Percentiles rank a stretch among this genome's conserved stretches.
Evolutionary conservation across 1,140 invertebrate species (phyloP).

Genomic region (Drosophila kikkawai): DNA sequence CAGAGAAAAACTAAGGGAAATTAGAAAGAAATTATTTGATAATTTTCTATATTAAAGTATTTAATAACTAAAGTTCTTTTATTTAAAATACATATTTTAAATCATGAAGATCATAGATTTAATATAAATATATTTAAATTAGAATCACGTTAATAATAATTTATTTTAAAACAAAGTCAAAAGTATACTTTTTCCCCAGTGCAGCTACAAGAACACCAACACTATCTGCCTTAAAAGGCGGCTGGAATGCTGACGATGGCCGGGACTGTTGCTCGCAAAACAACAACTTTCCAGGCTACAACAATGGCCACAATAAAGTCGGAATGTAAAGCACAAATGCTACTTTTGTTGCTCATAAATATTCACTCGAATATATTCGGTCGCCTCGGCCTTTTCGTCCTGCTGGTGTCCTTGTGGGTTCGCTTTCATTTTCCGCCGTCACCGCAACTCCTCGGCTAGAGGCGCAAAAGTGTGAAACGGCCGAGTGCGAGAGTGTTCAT

Average conservation of each 20-base stretch:
- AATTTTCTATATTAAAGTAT: not conserved
- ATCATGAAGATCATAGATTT: not conserved
- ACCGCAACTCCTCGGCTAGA: constrained; percentile 43
- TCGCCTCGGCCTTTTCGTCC: constrained; percentile 16
- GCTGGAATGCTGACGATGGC: constrained; percentile 54
- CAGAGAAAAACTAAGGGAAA: constrained; percentile 12
- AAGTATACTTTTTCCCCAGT: not conserved
- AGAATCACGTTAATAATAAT: too few species aligned
- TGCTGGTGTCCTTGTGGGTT: constrained; percentile 30
- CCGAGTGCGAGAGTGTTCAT: constrained; percentile 38
- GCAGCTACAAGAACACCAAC: not conserved
- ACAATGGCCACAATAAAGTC: constrained; percentile 47
- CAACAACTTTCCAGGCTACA: constrained; percentile 22
- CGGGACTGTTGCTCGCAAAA: constrained; percentile 64
- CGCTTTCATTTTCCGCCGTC: constrained; percentile 73
- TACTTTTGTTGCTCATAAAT: constrained; percentile 81
- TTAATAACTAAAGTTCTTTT: too few species aligned
- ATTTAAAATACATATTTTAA: not conserved
- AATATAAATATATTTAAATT: too few species aligned
- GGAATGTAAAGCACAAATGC: constrained; percentile 77
- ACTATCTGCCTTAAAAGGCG: constrained; percentile 29
- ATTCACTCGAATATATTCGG: constrained; percentile 76
- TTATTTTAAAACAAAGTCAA: not conserved
- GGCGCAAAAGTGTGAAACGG: constrained; percentile 79
- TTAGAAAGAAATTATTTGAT: too few species aligned